Evolutionary conservation across 2,888 invertebrate genomes (phyloP), one percentile per base, ranked within the genome.

Genomic region (Ichneumoninae sp.): DNA sequence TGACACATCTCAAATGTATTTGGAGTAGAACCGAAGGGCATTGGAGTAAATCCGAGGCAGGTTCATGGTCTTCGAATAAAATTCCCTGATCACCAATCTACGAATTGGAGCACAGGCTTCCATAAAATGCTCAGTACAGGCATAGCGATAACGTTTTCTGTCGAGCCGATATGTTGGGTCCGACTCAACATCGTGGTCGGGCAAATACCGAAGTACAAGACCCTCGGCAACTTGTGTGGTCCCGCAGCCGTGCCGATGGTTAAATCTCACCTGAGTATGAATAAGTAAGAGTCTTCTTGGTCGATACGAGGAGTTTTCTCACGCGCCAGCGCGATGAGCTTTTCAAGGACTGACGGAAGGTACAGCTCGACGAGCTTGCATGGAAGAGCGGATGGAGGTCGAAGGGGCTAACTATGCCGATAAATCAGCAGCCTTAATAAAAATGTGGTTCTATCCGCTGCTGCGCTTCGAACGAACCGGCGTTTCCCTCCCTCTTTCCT

Each of bases 351-450:
- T 65, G 84, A 77, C 57, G 77, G 68, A 74, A 60, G 50, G 76
- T 68, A 70, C 60, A 72, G 78, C 50, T 36, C 66, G 22, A 72
- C 57, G 70, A 82, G 44, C 71, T 79, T 57, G 83, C 68, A 54
- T 66, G 69, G 86, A 86, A 86, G 83, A 86, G 85, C 86, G 85
- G 82, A 79, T 87, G 89, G 88, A 89, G 88, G 89, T 88, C 89
- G 89, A 87, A 86, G 82, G 85, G 86, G 89, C 89, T 91, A 91
- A 91, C 90, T 89, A 89, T 89, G 87, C 83, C 88, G 84, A 91
- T 91, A 91, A 91, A 91, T 91, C 91, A 91, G 87, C 84, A 76
- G 88, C 87, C 88, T 91, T 91, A 91, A 91, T 91, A 91, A 91
- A 91, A 90, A 90, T 90, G 90, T 90, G 89, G 86, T 90, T 90